phyloP scores from a whole-genome alignment of 2,888 invertebrate genomes.

The Ochropleura leucogaster region DNA sequence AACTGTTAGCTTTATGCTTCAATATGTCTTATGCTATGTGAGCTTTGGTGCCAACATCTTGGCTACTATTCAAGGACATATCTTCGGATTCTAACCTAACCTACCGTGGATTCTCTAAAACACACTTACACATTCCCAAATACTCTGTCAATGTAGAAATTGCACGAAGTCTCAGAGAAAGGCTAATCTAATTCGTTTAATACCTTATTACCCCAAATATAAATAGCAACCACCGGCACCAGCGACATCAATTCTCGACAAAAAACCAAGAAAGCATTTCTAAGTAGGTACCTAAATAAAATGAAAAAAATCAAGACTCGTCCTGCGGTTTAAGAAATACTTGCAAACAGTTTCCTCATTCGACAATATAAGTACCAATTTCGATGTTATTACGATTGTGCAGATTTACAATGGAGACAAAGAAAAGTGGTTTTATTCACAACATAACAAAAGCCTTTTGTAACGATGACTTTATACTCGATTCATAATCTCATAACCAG shows the following conservation, averaged over 20 bases:
- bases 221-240: not conserved
- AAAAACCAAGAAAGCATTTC: slow-evolving; percentile 4
- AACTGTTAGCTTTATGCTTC: not conserved
- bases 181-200: slow-evolving; percentile 4
- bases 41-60: not conserved
- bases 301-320: not conserved
- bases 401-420: slow-evolving; percentile 23
- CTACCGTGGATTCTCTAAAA: slow-evolving; percentile 18
- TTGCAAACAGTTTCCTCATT: slow-evolving; percentile 12
- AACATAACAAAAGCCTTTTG: slow-evolving; percentile 30
- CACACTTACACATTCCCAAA: slow-evolving; percentile 7
- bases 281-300: not conserved
- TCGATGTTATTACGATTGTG: slow-evolving; percentile 15
- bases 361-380: not conserved
- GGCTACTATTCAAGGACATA: not conserved
- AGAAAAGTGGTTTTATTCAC: slow-evolving; percentile 31
- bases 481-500: slow-evolving; percentile 17
- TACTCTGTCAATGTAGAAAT: slow-evolving; percentile 10
- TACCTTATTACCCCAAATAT: not conserved
- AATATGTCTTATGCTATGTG: slow-evolving; percentile 1
- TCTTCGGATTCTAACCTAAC: slow-evolving; percentile 19
- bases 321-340: slow-evolving; percentile 6
- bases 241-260: not conserved
- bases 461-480: slow-evolving; percentile 25
- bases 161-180: not conserved